Base-by-base conservation (phyloP, 2,797 vertebrate species). In the Bovichtus variegatus region DNA sequence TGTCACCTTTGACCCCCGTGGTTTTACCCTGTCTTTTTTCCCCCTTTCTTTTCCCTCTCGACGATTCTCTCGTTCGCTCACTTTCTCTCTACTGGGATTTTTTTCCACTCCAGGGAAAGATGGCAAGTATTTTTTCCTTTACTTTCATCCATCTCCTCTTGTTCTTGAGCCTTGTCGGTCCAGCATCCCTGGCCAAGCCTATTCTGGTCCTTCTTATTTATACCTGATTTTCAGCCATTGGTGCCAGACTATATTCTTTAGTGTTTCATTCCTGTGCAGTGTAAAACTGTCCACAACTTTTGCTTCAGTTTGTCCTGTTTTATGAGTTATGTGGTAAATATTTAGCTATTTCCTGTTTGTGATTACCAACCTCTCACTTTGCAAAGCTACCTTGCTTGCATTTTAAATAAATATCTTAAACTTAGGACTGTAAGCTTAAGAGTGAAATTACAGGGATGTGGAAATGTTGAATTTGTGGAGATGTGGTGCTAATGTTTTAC, bases 1-100 rank as follows among this genome's bases (percentile, higher is more conserved):
- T 85, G 95, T 96, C 78, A 92, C 89, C 86, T 93, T 88, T 98
- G 95, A 96, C 93, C 97, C 96, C 92, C 95, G 96, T 97, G 96
- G 95, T 97, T 98, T 97, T 96, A 97, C 93, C 92, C 93, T 93
- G 85, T 91, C 84, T 89, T 95, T 78, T 84, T 84, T 76, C 92
- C 27, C 66, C 79, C 92, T 75, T 82, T 91, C 80, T 88, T 84
- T 89, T 79, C 81, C 92, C 88, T 89, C 83, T 88, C 60, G 80
- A 86, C 72, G 80, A 81, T 71, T 84, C 88, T 90, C 80, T 84
- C 69, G 46, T 81, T 88, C 81, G 49, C 86, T 83, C 86, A 78
- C 89, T 88, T 81, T 91, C 89, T 92, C 91, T 90, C 87, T 90
- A 87, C 88, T 84, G 93, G 94, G 93, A 97, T 96, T 97, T 91